Conservation (phyloP, 2,113 vertebrate species). For the Alces alces region DNA sequence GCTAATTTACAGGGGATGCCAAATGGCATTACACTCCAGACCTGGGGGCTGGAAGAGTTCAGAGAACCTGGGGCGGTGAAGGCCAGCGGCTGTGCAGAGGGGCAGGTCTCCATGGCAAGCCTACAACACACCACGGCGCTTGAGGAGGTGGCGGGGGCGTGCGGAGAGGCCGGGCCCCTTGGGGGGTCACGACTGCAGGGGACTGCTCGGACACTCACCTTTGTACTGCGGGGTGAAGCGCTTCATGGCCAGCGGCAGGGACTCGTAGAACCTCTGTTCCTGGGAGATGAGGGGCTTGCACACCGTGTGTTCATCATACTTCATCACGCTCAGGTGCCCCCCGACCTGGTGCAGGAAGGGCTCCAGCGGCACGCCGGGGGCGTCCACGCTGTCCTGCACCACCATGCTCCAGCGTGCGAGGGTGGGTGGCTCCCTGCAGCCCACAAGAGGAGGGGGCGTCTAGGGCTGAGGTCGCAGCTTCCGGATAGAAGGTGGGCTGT, state of each 20-base stretch:
- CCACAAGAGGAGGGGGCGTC: rapidly evolving
- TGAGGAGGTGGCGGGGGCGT: rapidly evolving
- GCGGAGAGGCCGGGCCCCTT: rapidly evolving
- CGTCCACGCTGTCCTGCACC: constrained; percentile 64
- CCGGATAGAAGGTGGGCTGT: neutral
- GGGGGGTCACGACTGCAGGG: rapidly evolving
- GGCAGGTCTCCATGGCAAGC: neutral
- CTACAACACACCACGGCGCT: rapidly evolving
- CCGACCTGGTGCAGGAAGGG: constrained; percentile 85
- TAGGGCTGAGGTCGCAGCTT: neutral
- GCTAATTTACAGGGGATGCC: neutral
- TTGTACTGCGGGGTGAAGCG: constrained; percentile 84
- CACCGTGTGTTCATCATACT: constrained; percentile 79
- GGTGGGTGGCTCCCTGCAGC: neutral
- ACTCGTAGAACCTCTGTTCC: constrained; percentile 83
- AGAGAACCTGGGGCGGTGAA: neutral
- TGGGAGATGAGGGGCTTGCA: constrained; percentile 82
- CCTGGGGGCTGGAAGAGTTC: neutral
- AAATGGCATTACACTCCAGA: neutral
- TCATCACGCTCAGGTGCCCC: constrained; percentile 82
- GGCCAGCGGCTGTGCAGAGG: neutral
- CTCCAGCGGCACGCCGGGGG: constrained; percentile 69
- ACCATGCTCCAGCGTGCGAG: constrained; percentile 70
- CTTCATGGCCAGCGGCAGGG: constrained; percentile 81
- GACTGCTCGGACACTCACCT: constrained; percentile 63